Conservation (phyloP, 2,113 vertebrate genomes). For the Engystomops pustulosus region DNA sequence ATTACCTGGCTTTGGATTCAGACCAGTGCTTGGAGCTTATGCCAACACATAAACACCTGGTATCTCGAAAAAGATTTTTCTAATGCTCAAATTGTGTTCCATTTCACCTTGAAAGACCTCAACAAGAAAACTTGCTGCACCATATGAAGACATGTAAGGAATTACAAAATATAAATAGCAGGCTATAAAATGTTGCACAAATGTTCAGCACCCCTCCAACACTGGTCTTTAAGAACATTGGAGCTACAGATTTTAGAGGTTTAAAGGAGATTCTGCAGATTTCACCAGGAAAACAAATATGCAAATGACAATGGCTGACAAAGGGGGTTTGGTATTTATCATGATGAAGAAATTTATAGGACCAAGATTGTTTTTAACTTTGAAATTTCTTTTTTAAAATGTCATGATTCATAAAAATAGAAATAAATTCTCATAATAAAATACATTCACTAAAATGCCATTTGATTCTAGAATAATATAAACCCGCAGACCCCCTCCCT, state of each 20-base stretch:
- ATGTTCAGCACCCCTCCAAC: not conserved
- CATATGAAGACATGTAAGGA: constrained; percentile 21
- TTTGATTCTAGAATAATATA: too few relatives aligned
- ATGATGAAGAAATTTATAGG: too few relatives aligned
- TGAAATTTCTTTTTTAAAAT: too few relatives aligned
- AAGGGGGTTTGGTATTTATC: too few relatives aligned
- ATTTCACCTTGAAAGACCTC: constrained; percentile 46
- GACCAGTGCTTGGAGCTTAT: constrained; percentile 49
- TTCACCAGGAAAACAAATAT: too few relatives aligned
- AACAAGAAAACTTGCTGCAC: not conserved
- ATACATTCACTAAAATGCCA: too few relatives aligned
- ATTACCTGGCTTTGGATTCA: constrained; percentile 56
- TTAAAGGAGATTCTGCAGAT: not conserved
- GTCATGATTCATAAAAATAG: too few relatives aligned
- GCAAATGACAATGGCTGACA: too few relatives aligned
- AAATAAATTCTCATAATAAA: too few relatives aligned
- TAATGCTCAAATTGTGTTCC: constrained; percentile 40
- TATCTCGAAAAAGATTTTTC: constrained; percentile 44
- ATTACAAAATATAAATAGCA: constrained; percentile 25
- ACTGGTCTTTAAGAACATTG: not conserved
- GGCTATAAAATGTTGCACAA: not conserved
- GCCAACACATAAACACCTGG: constrained; percentile 57
- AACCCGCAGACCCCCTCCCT: too few relatives aligned
- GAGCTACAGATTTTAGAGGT: not conserved
- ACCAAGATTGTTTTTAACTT: too few relatives aligned